Evolutionary conservation across 2,888 invertebrate species (phyloP).

Genomic region (Villa cingulata): DNA sequence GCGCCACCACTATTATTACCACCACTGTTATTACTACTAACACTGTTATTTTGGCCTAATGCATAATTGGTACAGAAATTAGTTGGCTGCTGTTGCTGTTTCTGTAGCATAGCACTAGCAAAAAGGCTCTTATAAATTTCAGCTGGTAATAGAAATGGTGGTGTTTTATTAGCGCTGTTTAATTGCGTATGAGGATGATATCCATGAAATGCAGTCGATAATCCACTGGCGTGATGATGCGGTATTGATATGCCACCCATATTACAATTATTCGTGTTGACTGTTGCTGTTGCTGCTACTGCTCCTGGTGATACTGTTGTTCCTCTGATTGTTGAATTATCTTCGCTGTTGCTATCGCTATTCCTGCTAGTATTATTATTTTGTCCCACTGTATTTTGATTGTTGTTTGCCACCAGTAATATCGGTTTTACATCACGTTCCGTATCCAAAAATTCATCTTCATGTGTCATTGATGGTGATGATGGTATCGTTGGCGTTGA

Average conservation of each 20-base stretch:
- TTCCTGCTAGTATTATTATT: neutral
- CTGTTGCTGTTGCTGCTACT: no score
- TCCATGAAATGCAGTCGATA: conserved; percentile 16
- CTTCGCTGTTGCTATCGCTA: neutral
- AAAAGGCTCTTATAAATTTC: conserved; percentile 67
- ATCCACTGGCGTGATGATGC: conserved; percentile 12
- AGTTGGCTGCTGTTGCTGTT: conserved; percentile 22
- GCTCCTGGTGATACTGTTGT: neutral
- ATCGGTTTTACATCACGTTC: conserved; percentile 17
- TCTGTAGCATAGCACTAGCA: conserved; percentile 51
- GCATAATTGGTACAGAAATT: neutral
- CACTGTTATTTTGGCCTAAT: conserved; percentile 8
- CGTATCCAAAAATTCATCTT: conserved; percentile 11
- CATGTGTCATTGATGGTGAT: conserved; percentile 12
- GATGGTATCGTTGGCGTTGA: neutral
- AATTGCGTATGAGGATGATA: conserved; percentile 17
- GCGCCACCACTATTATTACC: no score
- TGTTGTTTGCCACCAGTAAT: no score
- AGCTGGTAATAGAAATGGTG: conserved; percentile 54
- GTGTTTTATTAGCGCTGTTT: conserved; percentile 16
- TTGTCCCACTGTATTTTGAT: no score
- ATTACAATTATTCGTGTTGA: conserved; percentile 2
- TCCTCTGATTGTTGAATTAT: neutral
- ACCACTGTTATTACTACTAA: neutral
- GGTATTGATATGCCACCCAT: conserved; percentile 17